Evolutionary conservation across 2,888 invertebrate species (phyloP), one percentile per base, ranked within the genome.

Genomic region (Synergus laeviventris): DNA sequence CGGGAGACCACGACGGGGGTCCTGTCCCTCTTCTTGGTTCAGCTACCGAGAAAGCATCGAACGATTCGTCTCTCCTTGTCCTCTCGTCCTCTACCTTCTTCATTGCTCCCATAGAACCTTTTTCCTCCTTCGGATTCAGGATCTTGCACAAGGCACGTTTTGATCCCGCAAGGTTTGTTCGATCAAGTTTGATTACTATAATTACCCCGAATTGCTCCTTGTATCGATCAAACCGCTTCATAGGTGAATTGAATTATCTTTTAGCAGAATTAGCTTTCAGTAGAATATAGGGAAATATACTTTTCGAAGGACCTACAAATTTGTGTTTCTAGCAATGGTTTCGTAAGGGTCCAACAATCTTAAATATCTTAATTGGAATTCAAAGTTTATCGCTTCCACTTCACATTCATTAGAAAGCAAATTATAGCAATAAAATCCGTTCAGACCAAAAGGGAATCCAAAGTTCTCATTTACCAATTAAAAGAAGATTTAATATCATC

Each of bases 1-100:
- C 90, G 87, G 91, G 91, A 90, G 90, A 89, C 85, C 90, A 85
- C 90, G 86, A 85, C 90, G 89, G 90, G 90, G 89, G 90, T 88
- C 88, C 86, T 83, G 18, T 24, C 38, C 73, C 78, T 74, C 74
- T 73, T 42, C 60, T 76, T 39, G 81, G 77, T 74, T 78, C 76
- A 76, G 85, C 88, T 87, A 87, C 89, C 86, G 86, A 87, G 86
- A 84, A 85, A 84, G 84, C 86, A 86, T 78, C 81, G 62, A 82
- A 81, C 83, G 64, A 66, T 59, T 60, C 73, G 54, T 39, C 21
- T 38, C 60, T 70, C 39, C 56, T 45, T 74, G 24, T 61, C 31
- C 31, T 75, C 16, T 66, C 75, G 14, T 61, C 61, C 73, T 75
- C 73, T 49, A 54, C 73, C 73, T 77, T 77, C 74, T 70, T 31